phyloP scores from a whole-genome alignment of 2,797 vertebrate species.

The Oreortyx pictus region DNA sequence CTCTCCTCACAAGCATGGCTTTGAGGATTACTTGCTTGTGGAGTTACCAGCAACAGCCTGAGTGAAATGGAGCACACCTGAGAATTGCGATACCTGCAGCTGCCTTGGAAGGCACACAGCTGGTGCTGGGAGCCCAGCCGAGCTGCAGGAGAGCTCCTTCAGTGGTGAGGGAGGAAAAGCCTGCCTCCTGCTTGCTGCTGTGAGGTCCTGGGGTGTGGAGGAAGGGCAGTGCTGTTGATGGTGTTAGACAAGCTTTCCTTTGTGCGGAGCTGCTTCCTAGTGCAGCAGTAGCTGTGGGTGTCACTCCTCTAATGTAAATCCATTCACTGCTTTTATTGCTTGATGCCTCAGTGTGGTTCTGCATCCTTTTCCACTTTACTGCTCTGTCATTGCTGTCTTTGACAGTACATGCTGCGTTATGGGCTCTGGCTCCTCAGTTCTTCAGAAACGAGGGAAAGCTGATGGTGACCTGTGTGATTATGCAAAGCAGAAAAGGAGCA shows the following conservation, averaged over 20 bases:
- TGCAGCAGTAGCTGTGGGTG: rapidly evolving
- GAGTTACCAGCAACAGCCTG: background rate
- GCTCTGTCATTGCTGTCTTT: background rate
- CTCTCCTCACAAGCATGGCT: background rate
- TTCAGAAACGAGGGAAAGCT: background rate
- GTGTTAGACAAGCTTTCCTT: background rate
- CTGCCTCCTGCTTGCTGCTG: background rate
- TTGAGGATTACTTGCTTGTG: rapidly evolving
- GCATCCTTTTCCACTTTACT: background rate
- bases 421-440: background rate
- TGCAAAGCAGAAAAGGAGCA: background rate
- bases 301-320: background rate
- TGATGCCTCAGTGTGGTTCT: rapidly evolving
- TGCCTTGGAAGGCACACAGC: background rate
- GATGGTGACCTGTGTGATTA: background rate
- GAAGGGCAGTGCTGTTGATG: background rate
- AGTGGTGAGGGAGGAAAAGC: background rate
- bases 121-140: background rate
- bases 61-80: background rate
- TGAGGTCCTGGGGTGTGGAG: background rate
- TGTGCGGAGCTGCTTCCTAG: background rate
- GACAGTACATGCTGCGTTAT: rapidly evolving
- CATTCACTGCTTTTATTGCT: background rate
- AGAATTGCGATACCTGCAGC: background rate
- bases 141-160: background rate